These are phyloP conservation scores for Orthosia gothica DNA, from an alignment of 2,888 invertebrate species.

Conservation along the genomic window DNA sequence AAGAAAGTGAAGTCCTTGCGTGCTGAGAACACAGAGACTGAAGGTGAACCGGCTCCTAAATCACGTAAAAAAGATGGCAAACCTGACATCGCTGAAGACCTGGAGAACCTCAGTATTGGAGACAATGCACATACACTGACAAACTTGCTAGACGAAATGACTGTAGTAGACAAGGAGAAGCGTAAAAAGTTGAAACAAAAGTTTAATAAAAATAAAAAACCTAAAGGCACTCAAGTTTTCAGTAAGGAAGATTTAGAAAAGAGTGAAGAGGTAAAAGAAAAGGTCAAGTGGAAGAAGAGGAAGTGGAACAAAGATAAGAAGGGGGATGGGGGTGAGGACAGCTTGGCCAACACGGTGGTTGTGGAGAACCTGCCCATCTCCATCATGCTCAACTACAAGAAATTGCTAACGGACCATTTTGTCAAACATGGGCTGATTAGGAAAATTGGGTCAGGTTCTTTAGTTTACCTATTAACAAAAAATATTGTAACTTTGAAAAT, in stretches of 20 bases:
- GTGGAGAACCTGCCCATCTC: constrained; percentile 83
- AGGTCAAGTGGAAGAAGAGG: constrained; percentile 83
- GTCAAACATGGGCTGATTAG: constrained; percentile 80
- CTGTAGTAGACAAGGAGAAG: constrained; percentile 83
- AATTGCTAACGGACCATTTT: constrained; percentile 81
- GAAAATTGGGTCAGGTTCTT: constrained; percentile 81
- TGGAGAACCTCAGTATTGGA: constrained; percentile 84
- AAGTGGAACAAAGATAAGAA: constrained; percentile 86
- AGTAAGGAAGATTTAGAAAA: constrained; percentile 67
- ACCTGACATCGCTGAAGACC: constrained; percentile 80
- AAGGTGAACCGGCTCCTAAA: constrained; percentile 77
- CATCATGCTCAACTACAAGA: constrained; percentile 81
- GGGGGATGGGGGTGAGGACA: constrained; percentile 68
- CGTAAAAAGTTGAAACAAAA: constrained; percentile 77
- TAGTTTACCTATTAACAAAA: background rate
- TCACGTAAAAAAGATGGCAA: constrained; percentile 75
- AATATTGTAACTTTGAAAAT: background rate
- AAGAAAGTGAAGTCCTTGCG: constrained; percentile 71
- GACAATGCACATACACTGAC: constrained; percentile 85
- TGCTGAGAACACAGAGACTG: constrained; percentile 59
- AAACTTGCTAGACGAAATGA: constrained; percentile 85
- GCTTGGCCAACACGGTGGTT: constrained; percentile 73
- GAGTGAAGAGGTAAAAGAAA: constrained; percentile 76
- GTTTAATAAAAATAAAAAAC: constrained; percentile 73
- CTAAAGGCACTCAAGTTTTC: constrained; percentile 50